These are phyloP conservation scores for Spatulosminthurus flaviceps DNA, from an alignment of 2,888 invertebrate genomes.

Conservation along the genomic window DNA sequence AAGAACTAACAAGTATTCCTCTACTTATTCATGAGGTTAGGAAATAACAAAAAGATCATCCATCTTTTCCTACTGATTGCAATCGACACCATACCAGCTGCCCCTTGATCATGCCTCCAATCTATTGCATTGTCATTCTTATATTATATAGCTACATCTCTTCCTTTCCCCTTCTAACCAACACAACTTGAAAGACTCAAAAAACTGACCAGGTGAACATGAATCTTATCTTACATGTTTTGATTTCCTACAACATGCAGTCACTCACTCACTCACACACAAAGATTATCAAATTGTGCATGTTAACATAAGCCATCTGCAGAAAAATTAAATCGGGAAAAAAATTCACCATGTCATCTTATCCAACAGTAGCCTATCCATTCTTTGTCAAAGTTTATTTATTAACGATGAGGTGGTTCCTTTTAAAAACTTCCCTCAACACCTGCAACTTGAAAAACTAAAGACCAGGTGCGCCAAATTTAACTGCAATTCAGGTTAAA, in stretches of 20 bases:
- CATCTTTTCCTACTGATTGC: slow-evolving; percentile 27
- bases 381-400: no score
- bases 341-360: no score
- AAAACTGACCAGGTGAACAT: slow-evolving; percentile 5
- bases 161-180: background rate
- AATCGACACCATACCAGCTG: slow-evolving; percentile 21
- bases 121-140: background rate
- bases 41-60: slow-evolving; percentile 30
- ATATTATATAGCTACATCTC: no score
- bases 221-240: background rate
- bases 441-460: background rate
- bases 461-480: background rate
- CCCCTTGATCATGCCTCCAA: background rate
- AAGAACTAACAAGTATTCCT: no score
- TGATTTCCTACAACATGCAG: background rate
- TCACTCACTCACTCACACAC: no score
- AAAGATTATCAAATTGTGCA: no score
- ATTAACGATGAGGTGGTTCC: no score
- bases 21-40: background rate
- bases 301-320: no score
- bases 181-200: background rate
- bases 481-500: background rate
- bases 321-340: no score
- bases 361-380: no score
- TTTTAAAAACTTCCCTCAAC: background rate